Base-by-base conservation (phyloP, 2,797 vertebrate species). In the Vipera ursinii region DNA sequence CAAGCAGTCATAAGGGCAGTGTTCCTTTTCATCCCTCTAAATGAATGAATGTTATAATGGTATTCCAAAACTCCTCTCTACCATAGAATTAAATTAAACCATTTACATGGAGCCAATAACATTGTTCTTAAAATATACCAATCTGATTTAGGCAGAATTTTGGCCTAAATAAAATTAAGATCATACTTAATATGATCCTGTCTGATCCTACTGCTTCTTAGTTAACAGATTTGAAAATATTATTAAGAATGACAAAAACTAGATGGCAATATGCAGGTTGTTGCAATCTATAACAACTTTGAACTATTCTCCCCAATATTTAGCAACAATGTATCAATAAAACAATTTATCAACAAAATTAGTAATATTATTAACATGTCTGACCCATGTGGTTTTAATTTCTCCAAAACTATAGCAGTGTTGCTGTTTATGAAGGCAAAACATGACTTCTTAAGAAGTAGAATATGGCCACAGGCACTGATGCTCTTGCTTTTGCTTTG, bases 381-480 rank as follows among this genome's bases (percentile, higher is more conserved):
- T 91, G 93, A 92, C 51, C 89, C 95, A 95, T 93, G 92, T 90
- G 92, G 90, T 28, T 73, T 3, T 90, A 93, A 88, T 93, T 92
- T 93, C 90, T 91, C 92, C 92, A 28, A 86, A 88, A 73, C 95
- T 26, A n/a, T 91, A 89, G 88, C 90, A 86, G 57, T 93, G 90
- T 93, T 96, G 89, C 94, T 96, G 93, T 22, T 88, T 5, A 26
- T 65, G 60, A 48, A 3, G 28, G 38, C 48, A n/a, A 96, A 93
- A 93, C 92, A 95, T 92, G 59, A 28, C n/a, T 94, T 94, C 88
- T 91, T 94, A 48, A 89, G 38, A 95, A 96, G 92, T 65, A 96
- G 92, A 95, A 95, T 93, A 92, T 92, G 90, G 91, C 95, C 87
- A 94, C 56, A 93, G 92, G 92, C 94, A 93, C 94, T 88, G 89